A percentile compares a stretch with the other conserved stretches of the same genome.
Evolutionary conservation across 2,113 vertebrate genomes (phyloP).

Genomic region (Trochalopteron elliotii): DNA sequence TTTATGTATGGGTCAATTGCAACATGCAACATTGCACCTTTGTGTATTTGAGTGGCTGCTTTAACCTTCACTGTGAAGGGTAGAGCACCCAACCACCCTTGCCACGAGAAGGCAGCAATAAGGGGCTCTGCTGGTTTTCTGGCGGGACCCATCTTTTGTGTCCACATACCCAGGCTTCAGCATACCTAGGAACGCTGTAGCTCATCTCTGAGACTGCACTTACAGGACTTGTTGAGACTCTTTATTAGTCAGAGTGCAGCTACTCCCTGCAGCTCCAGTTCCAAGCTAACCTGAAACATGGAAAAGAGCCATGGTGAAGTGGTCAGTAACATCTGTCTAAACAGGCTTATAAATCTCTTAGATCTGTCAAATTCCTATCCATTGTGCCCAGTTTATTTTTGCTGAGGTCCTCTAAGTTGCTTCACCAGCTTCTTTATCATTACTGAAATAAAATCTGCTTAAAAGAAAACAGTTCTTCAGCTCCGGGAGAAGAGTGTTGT

Average conservation of each 20-base stretch:
- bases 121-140: neutral
- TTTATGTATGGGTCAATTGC: neutral
- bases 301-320: neutral
- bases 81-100: neutral
- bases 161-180: neutral
- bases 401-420: neutral
- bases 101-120: neutral
- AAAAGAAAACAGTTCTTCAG: neutral
- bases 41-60: neutral
- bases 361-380: neutral
- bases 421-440: neutral
- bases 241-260: neutral
- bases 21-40: neutral
- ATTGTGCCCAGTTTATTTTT: neutral
- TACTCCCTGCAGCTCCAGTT: neutral
- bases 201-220: neutral
- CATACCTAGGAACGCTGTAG: neutral
- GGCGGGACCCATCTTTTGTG: neutral
- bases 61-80: neutral
- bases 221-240: rapidly evolving
- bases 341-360: neutral
- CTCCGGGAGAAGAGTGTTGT: neutral
- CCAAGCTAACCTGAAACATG: no score
- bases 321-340: neutral
- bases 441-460: neutral